phyloP scores from a whole-genome alignment of 1,140 invertebrate species.

The Ganaspis sp. region DNA sequence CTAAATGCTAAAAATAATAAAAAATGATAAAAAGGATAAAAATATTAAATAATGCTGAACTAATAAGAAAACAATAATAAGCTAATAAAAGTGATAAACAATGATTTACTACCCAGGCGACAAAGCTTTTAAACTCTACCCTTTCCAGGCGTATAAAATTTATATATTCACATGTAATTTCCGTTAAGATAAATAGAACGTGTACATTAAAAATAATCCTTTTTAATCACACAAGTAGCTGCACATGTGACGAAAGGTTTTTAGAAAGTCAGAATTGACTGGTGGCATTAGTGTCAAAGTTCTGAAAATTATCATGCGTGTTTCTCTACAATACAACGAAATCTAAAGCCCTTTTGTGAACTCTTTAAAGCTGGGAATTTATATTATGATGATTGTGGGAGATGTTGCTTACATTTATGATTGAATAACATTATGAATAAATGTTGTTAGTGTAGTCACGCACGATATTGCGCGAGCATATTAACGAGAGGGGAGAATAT shows the following conservation, averaged over 20 bases:
- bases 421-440: slow-evolving; percentile 38
- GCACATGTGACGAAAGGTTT: not conserved
- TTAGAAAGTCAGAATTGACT: not conserved
- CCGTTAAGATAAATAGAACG: not conserved
- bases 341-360: not conserved
- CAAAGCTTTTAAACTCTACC: too few species aligned
- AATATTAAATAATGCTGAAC: too few species aligned
- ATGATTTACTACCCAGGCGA: too few species aligned
- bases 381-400: slow-evolving; percentile 4
- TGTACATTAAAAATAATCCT: not conserved
- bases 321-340: not conserved
- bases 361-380: not conserved
- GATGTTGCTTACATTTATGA: slow-evolving; percentile 19
- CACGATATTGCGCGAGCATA: slow-evolving; percentile 41
- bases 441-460: slow-evolving; percentile 49
- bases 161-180: too few species aligned
- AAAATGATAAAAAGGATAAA: too few species aligned
- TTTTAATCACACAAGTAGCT: not conserved
- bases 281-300: not conserved
- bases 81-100: too few species aligned
- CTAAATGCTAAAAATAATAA: too few species aligned
- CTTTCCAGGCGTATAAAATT: too few species aligned
- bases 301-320: not conserved
- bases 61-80: too few species aligned
- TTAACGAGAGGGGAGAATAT: not conserved